Base-by-base conservation (phyloP, 1,140 invertebrate genomes). In the Cephus cinctus region DNA sequence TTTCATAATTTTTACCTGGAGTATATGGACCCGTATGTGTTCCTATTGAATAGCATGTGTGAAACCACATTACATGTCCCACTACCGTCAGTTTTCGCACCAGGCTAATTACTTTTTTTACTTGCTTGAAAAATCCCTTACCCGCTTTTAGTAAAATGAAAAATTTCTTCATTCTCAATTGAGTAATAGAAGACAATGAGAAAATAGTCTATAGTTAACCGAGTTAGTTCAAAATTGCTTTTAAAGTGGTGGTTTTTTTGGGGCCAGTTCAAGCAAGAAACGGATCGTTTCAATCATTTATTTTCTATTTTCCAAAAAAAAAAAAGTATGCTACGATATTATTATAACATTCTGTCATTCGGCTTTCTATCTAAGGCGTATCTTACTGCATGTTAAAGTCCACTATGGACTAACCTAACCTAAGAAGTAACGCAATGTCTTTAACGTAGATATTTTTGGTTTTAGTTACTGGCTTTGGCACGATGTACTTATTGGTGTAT, bases 1-100 rank as follows among this genome's bases (percentile, higher is more conserved):
- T 77, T 77, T 75, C 72, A 75, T 77, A 77, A 76, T 73, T 77
- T 77, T 77, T 75, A 76, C 70, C 71, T 77, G 75, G 73, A 77
- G 59, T 76, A 77, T 77, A 77, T 76, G 75, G 73, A 77, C 65
- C 71, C 72, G 72, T 77, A 77, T 76, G 75, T 77, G 70, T 76
- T 77, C 71, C 73, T 74, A 73, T 69, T 77, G 67, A 76, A 73
- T 77, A 76, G 73, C 73, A 77, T 77, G 72, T 77, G 71, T 75
- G 71, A 75, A 75, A 75, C 70, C 62, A 75, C 72, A 58, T 75
- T 75, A 73, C 69, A 75, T 76, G 65, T 75, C 68, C 72, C 72
- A 73, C 69, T 76, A 73, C 71, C 69, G 71, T 76, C 66, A 75
- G 73, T 75, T 71, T 71, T 70, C 62, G 70, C 70, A 75, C 60